Percentiles rank a stretch among this genome's conserved stretches.
These are phyloP conservation scores for Cybosia mesomella DNA, from an alignment of 2,888 invertebrate species.

Conservation along the genomic window DNA sequence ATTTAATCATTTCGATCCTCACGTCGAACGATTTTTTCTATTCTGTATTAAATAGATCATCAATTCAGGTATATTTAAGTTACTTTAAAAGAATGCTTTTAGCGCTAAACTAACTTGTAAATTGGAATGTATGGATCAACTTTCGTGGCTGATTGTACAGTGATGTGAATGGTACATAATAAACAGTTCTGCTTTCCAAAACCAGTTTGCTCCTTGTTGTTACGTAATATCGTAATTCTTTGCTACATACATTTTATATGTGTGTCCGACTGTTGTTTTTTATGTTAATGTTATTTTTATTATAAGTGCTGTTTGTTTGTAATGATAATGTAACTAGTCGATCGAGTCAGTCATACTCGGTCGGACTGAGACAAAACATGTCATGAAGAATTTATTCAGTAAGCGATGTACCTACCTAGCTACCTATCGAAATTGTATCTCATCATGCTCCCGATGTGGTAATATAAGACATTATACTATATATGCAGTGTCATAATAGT, in stretches of 20 bases:
- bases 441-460: too few relatives aligned
- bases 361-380: neutral
- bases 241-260: neutral
- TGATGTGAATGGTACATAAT: constrained; percentile 7
- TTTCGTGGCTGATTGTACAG: neutral
- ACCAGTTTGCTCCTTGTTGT: constrained; percentile 11
- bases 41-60: too few relatives aligned
- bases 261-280: neutral
- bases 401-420: too few relatives aligned
- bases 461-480: too few relatives aligned
- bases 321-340: neutral
- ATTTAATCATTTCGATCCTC: too few relatives aligned
- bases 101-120: neutral
- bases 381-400: too few relatives aligned
- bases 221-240: constrained; percentile 9
- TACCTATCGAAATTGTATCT: too few relatives aligned
- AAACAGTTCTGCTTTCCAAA: constrained; percentile 28
- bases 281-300: constrained; percentile 7
- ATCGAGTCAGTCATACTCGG: neutral
- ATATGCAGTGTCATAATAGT: too few relatives aligned
- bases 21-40: too few relatives aligned
- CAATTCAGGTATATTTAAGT: too few relatives aligned
- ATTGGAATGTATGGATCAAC: neutral
- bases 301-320: neutral
- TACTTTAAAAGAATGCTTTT: too few relatives aligned